These are phyloP conservation scores for Chondrosia reniformis DNA, from an alignment of 37 sponge, comb jelly and placozoan species.

Conservation along the genomic window DNA sequence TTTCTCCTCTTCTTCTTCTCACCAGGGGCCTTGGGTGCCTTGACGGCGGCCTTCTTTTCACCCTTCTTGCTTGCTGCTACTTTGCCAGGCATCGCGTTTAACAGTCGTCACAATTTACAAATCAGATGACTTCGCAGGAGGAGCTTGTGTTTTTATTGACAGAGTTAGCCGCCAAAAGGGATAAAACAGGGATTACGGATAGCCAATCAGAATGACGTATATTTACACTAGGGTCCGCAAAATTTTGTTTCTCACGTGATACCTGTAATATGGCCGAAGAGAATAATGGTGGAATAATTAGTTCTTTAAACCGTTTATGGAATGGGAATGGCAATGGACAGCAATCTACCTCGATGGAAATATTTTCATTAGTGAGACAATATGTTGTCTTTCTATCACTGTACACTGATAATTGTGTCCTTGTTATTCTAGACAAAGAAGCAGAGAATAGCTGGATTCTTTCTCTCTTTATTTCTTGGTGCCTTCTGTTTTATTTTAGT, in stretches of 20 bases:
- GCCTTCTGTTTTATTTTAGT: slow-evolving; percentile 60
- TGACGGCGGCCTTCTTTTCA: slow-evolving; percentile 77
- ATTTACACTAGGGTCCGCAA: not conserved
- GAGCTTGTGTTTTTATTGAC: too few relatives aligned
- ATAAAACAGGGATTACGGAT: too few relatives aligned
- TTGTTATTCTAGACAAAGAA: slow-evolving; percentile 60
- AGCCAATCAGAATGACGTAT: not conserved
- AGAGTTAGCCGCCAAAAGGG: too few relatives aligned
- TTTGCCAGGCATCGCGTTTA: slow-evolving; percentile 83
- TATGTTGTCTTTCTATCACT: not conserved
- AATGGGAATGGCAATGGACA: slow-evolving; percentile 7
- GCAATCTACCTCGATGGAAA: not conserved
- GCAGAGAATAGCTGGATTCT: slow-evolving; percentile 81
- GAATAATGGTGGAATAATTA: not conserved
- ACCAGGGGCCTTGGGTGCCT: slow-evolving; percentile 66
- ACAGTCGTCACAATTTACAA: too few relatives aligned
- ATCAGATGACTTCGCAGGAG: too few relatives aligned
- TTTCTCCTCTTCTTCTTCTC: slow-evolving; percentile 69
- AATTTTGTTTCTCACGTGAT: not conserved
- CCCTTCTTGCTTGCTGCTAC: slow-evolving; percentile 69
- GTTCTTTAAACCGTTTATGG: slow-evolving; percentile 20
- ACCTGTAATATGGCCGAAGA: not conserved
- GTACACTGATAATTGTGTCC: not conserved
- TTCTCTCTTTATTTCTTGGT: slow-evolving; percentile 61
- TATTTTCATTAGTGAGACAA: slow-evolving; percentile 10